Evolutionary conservation across 2,888 invertebrate genomes (phyloP).

Genomic region (Harmothoe impar): DNA sequence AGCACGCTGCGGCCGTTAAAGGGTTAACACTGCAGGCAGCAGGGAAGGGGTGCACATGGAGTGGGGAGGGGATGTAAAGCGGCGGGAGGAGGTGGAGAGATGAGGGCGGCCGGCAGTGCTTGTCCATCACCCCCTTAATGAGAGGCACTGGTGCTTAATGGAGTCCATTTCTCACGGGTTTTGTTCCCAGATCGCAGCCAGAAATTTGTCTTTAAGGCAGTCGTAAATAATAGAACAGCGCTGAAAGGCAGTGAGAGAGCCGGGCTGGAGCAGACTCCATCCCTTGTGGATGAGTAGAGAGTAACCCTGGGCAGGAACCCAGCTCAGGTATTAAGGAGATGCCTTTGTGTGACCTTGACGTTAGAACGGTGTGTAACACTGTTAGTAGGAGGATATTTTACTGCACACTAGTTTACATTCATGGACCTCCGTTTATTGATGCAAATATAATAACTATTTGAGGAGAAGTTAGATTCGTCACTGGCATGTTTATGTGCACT

Average conservation of each 20-base stretch:
- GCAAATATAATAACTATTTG: too few relatives aligned
- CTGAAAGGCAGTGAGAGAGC: background rate
- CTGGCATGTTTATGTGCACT: too few relatives aligned
- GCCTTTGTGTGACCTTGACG: too few relatives aligned
- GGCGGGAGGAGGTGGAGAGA: background rate
- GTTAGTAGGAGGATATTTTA: too few relatives aligned
- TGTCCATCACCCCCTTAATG: constrained; percentile 24
- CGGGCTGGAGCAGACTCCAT: background rate
- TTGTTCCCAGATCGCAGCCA: constrained; percentile 21
- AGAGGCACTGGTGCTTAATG: constrained; percentile 10
- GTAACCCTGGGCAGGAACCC: background rate
- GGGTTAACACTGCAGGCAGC: too few relatives aligned
- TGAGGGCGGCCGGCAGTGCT: background rate
- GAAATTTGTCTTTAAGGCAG: constrained; percentile 11
- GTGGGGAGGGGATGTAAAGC: background rate
- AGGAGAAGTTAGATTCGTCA: too few relatives aligned
- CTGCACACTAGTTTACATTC: too few relatives aligned
- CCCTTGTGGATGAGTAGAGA: background rate
- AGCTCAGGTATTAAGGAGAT: too few relatives aligned
- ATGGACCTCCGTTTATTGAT: too few relatives aligned
- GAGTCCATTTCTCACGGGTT: constrained; percentile 34
- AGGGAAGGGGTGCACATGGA: too few relatives aligned
- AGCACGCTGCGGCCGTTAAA: background rate
- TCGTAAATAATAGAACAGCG: constrained; percentile 33
- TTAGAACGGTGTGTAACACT: too few relatives aligned